Evolutionary conservation across 2,797 vertebrate genomes (phyloP).

Genomic region (Xerus rutilus): DNA sequence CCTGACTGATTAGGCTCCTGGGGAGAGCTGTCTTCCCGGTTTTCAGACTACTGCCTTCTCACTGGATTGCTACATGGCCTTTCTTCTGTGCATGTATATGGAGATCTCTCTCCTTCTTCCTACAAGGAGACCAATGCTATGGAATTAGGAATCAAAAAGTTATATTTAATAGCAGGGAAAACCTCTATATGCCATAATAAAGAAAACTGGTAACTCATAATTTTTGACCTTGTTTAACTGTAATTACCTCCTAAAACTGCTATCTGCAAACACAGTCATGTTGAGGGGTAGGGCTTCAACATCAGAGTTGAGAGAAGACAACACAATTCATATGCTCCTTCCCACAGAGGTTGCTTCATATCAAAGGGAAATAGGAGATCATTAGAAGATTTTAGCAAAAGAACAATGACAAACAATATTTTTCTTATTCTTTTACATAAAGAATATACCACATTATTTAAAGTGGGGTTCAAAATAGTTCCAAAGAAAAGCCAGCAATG

Average conservation of each 20-base stretch:
- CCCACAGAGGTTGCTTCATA: neutral
- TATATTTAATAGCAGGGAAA: conserved; percentile 5
- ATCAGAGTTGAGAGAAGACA: neutral
- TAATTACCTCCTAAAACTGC: neutral
- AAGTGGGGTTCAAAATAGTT: neutral
- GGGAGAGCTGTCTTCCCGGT: neutral
- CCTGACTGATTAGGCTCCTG: neutral
- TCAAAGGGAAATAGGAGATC: neutral
- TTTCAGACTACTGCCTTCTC: neutral
- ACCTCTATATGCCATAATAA: conserved; percentile 5
- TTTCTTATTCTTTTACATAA: neutral
- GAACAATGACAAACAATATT: neutral
- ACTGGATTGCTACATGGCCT: neutral
- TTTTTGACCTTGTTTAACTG: neutral
- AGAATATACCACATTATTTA: neutral
- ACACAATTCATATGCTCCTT: neutral
- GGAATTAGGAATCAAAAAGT: neutral
- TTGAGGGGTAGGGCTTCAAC: neutral
- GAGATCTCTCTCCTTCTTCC: neutral
- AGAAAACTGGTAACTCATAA: conserved; percentile 44
- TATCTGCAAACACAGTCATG: neutral
- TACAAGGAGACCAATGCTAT: neutral
- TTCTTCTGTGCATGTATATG: neutral
- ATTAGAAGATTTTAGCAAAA: neutral
- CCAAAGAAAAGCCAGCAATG: neutral